Conservation (phyloP, 1,140 invertebrate genomes). For the Rhopalosiphum padi region DNA sequence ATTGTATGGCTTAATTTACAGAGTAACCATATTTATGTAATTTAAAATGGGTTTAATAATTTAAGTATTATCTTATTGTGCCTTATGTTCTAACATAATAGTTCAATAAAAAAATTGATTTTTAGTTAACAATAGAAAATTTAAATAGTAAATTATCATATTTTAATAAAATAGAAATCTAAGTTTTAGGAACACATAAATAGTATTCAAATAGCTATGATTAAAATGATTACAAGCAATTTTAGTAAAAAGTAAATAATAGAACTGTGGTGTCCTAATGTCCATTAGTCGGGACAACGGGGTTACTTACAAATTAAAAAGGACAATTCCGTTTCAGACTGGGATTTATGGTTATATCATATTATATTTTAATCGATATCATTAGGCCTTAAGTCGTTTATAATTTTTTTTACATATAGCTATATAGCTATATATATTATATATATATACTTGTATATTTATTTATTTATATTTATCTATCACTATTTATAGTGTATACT, state of each 20-base stretch:
- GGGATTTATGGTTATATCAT: background rate
- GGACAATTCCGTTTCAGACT: background rate
- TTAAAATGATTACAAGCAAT: background rate
- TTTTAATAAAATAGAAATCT: background rate
- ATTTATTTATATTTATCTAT: no score
- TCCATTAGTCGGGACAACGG: background rate
- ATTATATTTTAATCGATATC: background rate
- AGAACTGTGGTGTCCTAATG: background rate
- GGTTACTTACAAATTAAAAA: background rate
- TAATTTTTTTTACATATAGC: background rate
- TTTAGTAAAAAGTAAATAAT: background rate
- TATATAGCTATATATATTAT: no score
- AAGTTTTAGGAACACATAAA: background rate
- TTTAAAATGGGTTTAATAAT: background rate
- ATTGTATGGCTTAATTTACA: background rate
- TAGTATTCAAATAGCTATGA: background rate
- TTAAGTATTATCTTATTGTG: background rate
- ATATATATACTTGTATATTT: no score
- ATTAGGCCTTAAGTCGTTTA: no score
- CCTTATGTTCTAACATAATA: background rate
- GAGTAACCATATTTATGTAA: background rate
- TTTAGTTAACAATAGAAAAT: background rate
- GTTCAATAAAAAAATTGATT: background rate
- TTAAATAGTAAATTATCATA: background rate
- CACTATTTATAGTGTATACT: background rate